phyloP scores from a whole-genome alignment of 2,113 vertebrate genomes.

The Oreochromis niloticus region DNA sequence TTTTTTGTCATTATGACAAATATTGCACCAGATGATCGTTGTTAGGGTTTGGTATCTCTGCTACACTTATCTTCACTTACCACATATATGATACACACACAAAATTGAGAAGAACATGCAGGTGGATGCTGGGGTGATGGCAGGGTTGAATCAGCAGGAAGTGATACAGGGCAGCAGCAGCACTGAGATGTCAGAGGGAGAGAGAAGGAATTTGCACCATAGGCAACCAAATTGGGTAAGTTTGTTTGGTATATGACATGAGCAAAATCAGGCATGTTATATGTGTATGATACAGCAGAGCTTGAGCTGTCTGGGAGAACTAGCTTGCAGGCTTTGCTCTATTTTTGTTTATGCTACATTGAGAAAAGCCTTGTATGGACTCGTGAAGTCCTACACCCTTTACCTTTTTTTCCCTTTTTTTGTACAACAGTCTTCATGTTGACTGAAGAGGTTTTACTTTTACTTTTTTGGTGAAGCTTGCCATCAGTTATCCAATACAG shows the following conservation, averaged over 20 bases:
- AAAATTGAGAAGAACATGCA: background rate
- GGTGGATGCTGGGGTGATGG: background rate
- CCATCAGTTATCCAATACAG: background rate
- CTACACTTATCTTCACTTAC: background rate
- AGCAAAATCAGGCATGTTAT: background rate
- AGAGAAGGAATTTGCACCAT: background rate
- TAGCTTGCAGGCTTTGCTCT: background rate
- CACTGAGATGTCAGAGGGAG: background rate
- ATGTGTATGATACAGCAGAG: background rate
- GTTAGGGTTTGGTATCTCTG: background rate
- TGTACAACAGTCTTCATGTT: background rate
- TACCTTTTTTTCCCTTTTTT: background rate
- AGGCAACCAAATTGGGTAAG: background rate
- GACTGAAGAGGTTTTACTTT: background rate
- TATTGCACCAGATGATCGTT: background rate
- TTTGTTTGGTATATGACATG: background rate
- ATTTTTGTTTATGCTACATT: background rate
- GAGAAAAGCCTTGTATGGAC: background rate
- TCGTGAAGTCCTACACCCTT: background rate
- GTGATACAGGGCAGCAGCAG: background rate
- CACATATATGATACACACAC: background rate
- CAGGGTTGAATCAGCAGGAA: background rate
- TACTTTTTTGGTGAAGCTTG: background rate
- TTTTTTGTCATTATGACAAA: background rate
- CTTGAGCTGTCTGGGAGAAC: background rate